Conservation (phyloP, 35 echinoderm and acorn worm genomes). For the Heliocidaris erythrogramma region DNA sequence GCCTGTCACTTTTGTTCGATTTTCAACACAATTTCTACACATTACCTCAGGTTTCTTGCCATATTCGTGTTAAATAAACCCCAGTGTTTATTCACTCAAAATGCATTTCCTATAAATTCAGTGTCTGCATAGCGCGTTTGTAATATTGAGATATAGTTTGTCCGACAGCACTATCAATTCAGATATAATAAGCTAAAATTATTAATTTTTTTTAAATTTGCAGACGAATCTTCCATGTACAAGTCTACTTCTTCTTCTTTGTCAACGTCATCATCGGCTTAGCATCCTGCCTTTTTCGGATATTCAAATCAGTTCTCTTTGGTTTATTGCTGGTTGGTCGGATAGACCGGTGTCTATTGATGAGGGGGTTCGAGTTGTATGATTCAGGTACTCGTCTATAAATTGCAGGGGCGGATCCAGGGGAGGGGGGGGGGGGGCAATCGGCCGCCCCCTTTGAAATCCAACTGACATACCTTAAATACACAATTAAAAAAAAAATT, state of each 20-base stretch:
- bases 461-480: too few species aligned
- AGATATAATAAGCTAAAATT: not conserved
- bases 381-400: constrained; percentile 63
- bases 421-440: too few species aligned
- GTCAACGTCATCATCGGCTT: constrained; percentile 79
- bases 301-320: constrained; percentile 68
- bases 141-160: not conserved
- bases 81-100: too few species aligned
- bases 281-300: constrained; percentile 74
- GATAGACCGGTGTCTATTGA: constrained; percentile 70
- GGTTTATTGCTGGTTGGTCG: constrained; percentile 76
- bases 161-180: not conserved
- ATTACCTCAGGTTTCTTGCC: too few species aligned
- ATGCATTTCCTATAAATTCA: too few species aligned
- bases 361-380: constrained; percentile 79
- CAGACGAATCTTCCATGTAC: constrained; percentile 72
- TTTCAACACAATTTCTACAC: too few species aligned
- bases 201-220: not conserved
- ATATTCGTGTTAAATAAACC: too few species aligned
- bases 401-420: too few species aligned
- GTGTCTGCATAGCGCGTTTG: too few species aligned
- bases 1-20: too few species aligned
- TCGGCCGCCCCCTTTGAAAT: too few species aligned
- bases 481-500: too few species aligned
- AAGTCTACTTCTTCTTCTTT: constrained; percentile 67